Evolutionary conservation across 2,113 vertebrate genomes (phyloP), one percentile per base, ranked within the genome.

Genomic region (Eulemur macaco): DNA sequence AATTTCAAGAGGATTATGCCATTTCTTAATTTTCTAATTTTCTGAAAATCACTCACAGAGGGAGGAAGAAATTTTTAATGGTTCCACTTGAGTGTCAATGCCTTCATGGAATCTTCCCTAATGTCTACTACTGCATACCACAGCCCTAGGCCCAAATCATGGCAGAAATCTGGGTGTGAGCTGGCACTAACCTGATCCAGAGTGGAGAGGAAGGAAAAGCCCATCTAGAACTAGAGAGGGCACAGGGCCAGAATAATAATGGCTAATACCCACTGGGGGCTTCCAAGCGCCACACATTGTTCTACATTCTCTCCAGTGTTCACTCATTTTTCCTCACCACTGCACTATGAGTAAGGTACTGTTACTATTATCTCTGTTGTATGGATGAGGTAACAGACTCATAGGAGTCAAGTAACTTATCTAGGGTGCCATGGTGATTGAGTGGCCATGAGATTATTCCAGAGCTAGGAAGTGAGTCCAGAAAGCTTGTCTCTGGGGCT

Each of bases 1-100:
- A 95, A 64, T 83, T 98, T 96, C 14, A 96, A 96, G 92, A 60
- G 68, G 39, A 93, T 76, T 92, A 63, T 92, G 11, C 52, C 83
- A 39, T 42, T 71, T 31, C 29, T 97, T 37, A 78, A 68, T 95
- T 77, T 92, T 56, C 63, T 77, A 69, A 50, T 94, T 94, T 94
- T 91, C 74, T 92, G 69, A 66, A 69, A 85, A 87, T 10, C 8
- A 73, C 42, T 74, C 68, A 95, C n/a, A 80, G 47, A 84, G 11
- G 34, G 29, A 71, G 69, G 34, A 88, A 93, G 29, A 81, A 50
- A 83, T 80, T 76, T 66, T 83, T 85, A 47, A 34, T 63, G 34
- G 34, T 68, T 77, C 42, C 37, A 17, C 31, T 81, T 91, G 20
- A 94, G 68, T 63, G 37, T 10, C 45, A 58, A 34, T 2, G 0